Conservation (phyloP, 1,140 invertebrate genomes). For the Zaprionus ghesquierei region DNA sequence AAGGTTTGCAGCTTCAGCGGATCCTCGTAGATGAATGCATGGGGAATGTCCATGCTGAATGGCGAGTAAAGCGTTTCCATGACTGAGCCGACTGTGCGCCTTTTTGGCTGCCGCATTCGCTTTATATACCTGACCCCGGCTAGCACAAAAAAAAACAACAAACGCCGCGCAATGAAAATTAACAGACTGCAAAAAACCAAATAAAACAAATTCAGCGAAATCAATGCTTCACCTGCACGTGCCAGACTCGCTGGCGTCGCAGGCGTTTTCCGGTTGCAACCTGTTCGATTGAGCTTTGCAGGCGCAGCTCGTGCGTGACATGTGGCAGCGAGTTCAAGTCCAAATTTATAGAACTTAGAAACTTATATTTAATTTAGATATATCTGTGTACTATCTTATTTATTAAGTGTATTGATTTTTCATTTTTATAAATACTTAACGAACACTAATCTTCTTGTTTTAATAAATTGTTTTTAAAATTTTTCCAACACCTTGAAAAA, state of each 20-base stretch:
- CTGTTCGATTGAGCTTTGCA: not conserved
- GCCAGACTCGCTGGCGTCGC: constrained; percentile 52
- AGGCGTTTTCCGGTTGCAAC: constrained; percentile 8
- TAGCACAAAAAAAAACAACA: not conserved
- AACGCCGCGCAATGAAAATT: constrained; percentile 14
- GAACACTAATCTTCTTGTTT: no score
- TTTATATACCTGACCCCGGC: constrained; percentile 57
- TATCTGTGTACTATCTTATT: no score
- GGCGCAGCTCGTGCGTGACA: not conserved
- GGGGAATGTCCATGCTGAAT: constrained; percentile 57
- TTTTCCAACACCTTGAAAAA: no score
- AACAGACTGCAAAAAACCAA: constrained; percentile 50
- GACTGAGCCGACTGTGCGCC: constrained; percentile 33
- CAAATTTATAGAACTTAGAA: no score
- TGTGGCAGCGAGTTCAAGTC: no score
- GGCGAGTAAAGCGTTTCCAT: constrained; percentile 53
- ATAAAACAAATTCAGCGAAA: constrained; percentile 25
- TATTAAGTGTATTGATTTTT: no score
- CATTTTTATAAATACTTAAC: no score
- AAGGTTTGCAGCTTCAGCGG: not conserved
- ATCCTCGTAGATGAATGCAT: constrained; percentile 54
- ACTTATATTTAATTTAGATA: no score
- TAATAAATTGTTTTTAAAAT: no score
- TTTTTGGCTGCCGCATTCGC: not conserved
- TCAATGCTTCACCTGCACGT: constrained; percentile 29